Evolutionary conservation across 1,140 invertebrate species (phyloP), one percentile per base, ranked within the genome.

Genomic region (Heliconius hewitsoni): DNA sequence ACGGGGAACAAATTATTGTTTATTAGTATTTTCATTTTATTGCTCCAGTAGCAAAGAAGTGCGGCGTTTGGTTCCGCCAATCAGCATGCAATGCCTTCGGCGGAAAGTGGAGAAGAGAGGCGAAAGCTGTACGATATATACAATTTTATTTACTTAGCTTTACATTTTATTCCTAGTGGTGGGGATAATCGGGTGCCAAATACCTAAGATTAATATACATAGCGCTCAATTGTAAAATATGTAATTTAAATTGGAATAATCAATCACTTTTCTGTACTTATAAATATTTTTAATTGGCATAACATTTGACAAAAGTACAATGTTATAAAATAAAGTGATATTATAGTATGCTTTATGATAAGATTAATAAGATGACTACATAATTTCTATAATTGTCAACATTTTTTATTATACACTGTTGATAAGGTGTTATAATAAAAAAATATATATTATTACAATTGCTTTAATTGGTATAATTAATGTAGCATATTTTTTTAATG

Each of bases 361-460:
- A 66, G 23, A 66, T 27, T 66, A 13, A 66, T 66, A 23, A 66
- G 60, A 66, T 66, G 60, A 66, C 60, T 66, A 30, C 23, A 30
- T 66, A 66, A 66, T 66, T 66, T 66, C 60, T 66, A 66, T 30
- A 66, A 66, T 30, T 66, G 60, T 27, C 60, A 66, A 66, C 60
- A 66, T 13, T 66, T 66, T 57, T 66, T 66, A 66, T 30, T 66
- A 66, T 30, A 16, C 27, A 66, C 11, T 27, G 60, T 27, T 23
- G 60, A 66, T 66, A 66, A 66, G 27, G 27, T 30, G 23, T 27
- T 13, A 30, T 9, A 30, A 30, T 23, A 72, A 80, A 70, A 16
- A 39, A 75, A 46, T 4, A 27, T 11, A 66, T 23, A 30, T 66
- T 27, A 66, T 30, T 23, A 23, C 8, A 66, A 66, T 27, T 66